These are phyloP conservation scores for Cirrhinus mrigala DNA, from an alignment of 2,797 vertebrate species.

Conservation along the genomic window DNA sequence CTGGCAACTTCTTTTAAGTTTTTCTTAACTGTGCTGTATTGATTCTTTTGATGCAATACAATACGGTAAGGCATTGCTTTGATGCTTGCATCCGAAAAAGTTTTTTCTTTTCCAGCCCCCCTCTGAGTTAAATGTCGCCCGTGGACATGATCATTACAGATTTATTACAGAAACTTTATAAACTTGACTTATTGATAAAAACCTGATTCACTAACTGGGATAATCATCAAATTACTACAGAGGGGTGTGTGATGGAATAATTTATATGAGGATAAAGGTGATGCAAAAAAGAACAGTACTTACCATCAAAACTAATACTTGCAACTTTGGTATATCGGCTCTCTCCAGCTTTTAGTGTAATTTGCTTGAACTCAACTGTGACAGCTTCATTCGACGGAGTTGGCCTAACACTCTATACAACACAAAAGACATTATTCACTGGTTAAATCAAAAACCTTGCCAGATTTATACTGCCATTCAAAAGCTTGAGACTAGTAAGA, in stretches of 20 bases:
- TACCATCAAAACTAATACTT: slow-evolving; percentile 98
- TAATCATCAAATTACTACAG: not conserved
- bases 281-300: slow-evolving; percentile 68
- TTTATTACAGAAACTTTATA: not conserved
- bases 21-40: not conserved
- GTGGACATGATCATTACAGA: too few species aligned
- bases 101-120: too few species aligned
- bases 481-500: not conserved
- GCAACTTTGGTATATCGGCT: slow-evolving; percentile 99
- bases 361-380: slow-evolving; percentile 92
- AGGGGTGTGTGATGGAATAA: not conserved
- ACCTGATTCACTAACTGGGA: not conserved
- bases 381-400: slow-evolving; percentile 95
- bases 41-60: not conserved
- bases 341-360: slow-evolving; percentile 95
- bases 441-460: not conserved
- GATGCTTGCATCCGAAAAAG: too few species aligned
- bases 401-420: slow-evolving; percentile 90
- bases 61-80: too few species aligned
- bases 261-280: slow-evolving; percentile 2
- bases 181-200: slow-evolving; percentile 11
- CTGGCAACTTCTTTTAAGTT: not conserved
- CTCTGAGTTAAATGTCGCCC: too few species aligned
- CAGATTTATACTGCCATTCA: not conserved
- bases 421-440: slow-evolving; percentile 45